Percentiles rank a stretch among this genome's conserved stretches.
Evolutionary conservation across 2,113 vertebrate genomes (phyloP).

Genomic region (Grammomys dolichurus): DNA sequence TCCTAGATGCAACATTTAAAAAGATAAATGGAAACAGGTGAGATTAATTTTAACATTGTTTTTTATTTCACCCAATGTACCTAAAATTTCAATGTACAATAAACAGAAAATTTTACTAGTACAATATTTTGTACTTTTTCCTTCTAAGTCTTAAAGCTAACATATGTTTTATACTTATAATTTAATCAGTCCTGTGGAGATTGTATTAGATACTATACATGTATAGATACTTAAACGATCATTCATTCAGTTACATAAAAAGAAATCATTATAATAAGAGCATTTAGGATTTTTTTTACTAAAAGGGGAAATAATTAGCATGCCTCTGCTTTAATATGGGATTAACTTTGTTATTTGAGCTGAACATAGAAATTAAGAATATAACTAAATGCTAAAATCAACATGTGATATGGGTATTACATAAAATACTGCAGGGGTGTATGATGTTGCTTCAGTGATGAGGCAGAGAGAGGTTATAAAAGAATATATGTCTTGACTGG

Average conservation of each 20-base stretch:
- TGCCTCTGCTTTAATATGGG: background rate
- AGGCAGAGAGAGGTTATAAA: background rate
- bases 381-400: slow-evolving; percentile 8
- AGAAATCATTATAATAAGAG: background rate
- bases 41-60: slow-evolving; percentile 56
- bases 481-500: background rate
- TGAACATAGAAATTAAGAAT: slow-evolving; percentile 47
- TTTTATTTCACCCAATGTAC: slow-evolving; percentile 18
- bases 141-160: slow-evolving; percentile 33
- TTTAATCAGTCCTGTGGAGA: background rate
- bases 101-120: slow-evolving; percentile 40
- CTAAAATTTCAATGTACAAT: slow-evolving; percentile 40
- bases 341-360: slow-evolving; percentile 20
- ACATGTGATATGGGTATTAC: background rate
- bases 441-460: background rate
- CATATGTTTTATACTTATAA: background rate
- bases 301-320: background rate
- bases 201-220: background rate
- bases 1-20: slow-evolving; percentile 38
- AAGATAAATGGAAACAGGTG: background rate
- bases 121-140: background rate
- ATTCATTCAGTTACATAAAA: background rate
- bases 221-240: background rate
- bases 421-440: background rate
- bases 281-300: background rate